These are phyloP conservation scores for Coptotermes formosanus DNA, from an alignment of 1,140 invertebrate genomes.

Conservation along the genomic window DNA sequence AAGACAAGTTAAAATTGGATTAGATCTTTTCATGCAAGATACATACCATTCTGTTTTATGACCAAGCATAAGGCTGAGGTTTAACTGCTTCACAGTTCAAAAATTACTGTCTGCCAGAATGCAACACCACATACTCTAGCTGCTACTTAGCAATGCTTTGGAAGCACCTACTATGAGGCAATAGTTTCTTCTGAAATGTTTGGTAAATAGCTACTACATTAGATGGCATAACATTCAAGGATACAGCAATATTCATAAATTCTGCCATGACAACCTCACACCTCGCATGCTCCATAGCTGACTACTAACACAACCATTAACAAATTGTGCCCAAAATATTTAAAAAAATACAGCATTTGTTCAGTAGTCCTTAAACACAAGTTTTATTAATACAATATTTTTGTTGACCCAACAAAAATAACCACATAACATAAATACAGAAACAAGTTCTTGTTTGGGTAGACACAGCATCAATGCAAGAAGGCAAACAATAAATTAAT, in stretches of 20 bases:
- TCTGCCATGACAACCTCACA: too few relatives aligned
- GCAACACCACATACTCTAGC: too few relatives aligned
- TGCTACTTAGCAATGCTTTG: too few relatives aligned
- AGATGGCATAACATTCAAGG: too few relatives aligned
- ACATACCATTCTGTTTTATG: not conserved
- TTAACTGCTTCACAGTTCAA: too few relatives aligned
- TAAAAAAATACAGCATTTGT: not conserved
- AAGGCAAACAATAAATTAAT: not conserved
- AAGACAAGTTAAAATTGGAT: not conserved
- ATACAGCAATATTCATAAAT: too few relatives aligned
- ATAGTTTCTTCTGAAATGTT: too few relatives aligned
- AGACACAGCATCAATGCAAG: not conserved
- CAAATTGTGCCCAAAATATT: not conserved
- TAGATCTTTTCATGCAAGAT: not conserved
- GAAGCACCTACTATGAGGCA: too few relatives aligned
- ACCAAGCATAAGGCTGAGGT: too few relatives aligned
- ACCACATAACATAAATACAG: not conserved
- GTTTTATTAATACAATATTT: not conserved
- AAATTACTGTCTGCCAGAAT: too few relatives aligned
- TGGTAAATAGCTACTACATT: too few relatives aligned
- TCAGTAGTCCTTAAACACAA: not conserved
- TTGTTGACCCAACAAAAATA: not conserved
- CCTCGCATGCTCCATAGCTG: not conserved
- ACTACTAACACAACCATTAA: not conserved
- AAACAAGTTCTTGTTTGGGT: not conserved